Percentiles rank a stretch among this genome's conserved stretches.
Conservation (phyloP, 2,797 vertebrate genomes). For the Rhinophrynus dorsalis region DNA sequence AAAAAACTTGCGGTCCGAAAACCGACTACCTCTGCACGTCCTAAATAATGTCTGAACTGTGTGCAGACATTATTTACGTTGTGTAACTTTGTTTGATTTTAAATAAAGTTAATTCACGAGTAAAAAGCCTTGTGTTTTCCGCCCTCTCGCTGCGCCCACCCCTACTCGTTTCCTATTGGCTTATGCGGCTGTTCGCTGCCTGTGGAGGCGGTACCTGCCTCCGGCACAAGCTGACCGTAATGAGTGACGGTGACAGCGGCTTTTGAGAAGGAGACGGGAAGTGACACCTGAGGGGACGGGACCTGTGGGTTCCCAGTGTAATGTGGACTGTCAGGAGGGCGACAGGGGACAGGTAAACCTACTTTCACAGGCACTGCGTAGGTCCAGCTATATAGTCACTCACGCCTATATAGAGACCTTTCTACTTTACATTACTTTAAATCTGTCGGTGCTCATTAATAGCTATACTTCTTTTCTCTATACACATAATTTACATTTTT, state of each 20-base stretch:
- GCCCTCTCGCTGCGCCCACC: too few species aligned
- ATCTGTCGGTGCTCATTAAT: too few species aligned
- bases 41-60: too few species aligned
- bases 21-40: too few species aligned
- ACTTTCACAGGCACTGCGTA: background rate
- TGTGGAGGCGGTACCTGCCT: background rate
- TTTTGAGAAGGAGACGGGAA: constrained; percentile 10
- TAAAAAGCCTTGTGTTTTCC: too few species aligned
- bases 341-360: constrained; percentile 17
- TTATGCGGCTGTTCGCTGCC: background rate
- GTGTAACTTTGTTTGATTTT: background rate
- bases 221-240: constrained; percentile 20
- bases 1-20: too few species aligned
- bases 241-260: constrained; percentile 29
- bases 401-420: background rate
- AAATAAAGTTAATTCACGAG: background rate
- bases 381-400: background rate
- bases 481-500: background rate
- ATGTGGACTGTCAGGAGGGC: background rate
- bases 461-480: background rate
- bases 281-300: background rate
- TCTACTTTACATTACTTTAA: background rate
- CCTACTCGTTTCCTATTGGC: background rate
- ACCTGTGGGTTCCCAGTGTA: background rate
- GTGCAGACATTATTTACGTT: too few species aligned